Conservation (phyloP, 2,797 vertebrate species). For the Pseudochaenichthys georgianus region DNA sequence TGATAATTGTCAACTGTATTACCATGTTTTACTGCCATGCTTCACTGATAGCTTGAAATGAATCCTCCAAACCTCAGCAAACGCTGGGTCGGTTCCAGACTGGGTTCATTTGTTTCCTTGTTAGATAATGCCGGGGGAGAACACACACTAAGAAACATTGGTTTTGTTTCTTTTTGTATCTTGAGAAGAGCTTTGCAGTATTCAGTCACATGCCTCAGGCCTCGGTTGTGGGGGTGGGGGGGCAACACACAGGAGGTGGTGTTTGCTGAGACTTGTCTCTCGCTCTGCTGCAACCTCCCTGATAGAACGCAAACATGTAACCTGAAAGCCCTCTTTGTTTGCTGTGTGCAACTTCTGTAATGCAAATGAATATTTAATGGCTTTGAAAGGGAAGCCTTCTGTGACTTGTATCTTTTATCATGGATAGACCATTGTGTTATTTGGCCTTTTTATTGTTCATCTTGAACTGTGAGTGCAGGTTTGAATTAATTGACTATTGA, state of each 20-base stretch:
- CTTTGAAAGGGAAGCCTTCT: background rate
- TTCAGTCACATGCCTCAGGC: constrained; percentile 35
- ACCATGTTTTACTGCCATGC: too few relatives aligned
- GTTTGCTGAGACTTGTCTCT: constrained; percentile 34
- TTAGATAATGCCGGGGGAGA: background rate
- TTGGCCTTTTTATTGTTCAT: too few relatives aligned
- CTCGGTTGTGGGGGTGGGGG: background rate
- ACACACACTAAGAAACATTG: background rate
- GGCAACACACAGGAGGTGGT: background rate
- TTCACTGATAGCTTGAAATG: background rate
- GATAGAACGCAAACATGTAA: background rate
- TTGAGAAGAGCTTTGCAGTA: background rate
- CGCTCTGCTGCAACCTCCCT: background rate
- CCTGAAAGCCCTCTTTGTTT: background rate
- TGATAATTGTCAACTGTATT: too few relatives aligned
- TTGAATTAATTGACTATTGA: too few relatives aligned
- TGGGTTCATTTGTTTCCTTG: background rate
- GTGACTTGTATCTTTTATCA: too few relatives aligned
- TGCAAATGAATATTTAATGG: background rate
- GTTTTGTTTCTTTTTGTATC: constrained; percentile 1
- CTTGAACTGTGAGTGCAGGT: too few relatives aligned
- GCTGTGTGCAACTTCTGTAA: background rate
- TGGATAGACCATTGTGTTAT: too few relatives aligned
- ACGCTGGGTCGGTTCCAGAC: background rate
- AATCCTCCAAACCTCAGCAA: background rate